Evolutionary conservation across 2,797 vertebrate genomes (phyloP).

Genomic region (Gallinago stenura): DNA sequence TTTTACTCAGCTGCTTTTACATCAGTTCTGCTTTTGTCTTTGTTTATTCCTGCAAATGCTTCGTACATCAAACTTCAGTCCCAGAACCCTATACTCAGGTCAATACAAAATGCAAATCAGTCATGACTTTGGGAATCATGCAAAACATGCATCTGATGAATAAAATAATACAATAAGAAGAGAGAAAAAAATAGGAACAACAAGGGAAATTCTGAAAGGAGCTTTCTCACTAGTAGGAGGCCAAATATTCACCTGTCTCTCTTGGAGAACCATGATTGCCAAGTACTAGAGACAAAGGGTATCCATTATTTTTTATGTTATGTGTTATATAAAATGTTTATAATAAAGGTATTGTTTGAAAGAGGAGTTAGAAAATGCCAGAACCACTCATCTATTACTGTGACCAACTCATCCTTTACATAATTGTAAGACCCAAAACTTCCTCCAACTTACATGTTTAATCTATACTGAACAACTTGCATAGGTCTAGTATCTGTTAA

Average conservation of each 20-base stretch:
- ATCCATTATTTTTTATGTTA: not conserved
- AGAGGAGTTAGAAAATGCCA: not conserved
- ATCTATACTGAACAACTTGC: not conserved
- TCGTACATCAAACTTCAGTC: slow-evolving; percentile 4
- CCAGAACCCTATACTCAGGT: not conserved
- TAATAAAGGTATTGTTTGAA: not conserved
- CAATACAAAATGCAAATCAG: not conserved
- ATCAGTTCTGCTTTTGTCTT: not conserved
- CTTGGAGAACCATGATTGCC: not conserved
- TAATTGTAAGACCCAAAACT: not conserved
- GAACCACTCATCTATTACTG: not conserved
- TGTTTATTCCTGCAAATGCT: slow-evolving; percentile 30
- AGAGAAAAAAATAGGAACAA: not conserved
- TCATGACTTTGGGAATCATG: not conserved
- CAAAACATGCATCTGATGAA: not conserved
- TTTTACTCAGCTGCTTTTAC: not conserved
- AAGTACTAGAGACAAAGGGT: not conserved
- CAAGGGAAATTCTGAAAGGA: not conserved
- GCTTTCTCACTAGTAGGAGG: not conserved
- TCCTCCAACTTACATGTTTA: not conserved
- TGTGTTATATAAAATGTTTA: not conserved
- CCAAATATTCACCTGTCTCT: not conserved
- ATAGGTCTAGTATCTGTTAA: not conserved
- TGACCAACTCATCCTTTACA: not conserved
- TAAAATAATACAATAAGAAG: not conserved